Conservation (phyloP, 2,113 vertebrate species). For the Pipa parva region DNA sequence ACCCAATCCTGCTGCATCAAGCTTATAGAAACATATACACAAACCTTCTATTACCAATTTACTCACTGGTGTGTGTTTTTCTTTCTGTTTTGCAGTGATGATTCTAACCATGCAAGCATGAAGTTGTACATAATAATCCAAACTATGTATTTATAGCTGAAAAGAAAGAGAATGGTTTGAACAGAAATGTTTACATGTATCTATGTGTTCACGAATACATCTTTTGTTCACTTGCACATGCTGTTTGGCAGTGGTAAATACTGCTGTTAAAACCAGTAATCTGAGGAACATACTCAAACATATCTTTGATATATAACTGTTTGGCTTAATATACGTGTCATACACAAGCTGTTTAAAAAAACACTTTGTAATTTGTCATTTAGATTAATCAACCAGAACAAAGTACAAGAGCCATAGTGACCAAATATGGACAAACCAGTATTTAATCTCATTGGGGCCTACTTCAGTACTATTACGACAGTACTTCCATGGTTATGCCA, state of each 20-base stretch:
- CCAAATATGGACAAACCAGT: slow-evolving; percentile 67
- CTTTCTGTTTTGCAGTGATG: slow-evolving; percentile 89
- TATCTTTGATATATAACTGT: slow-evolving; percentile 38
- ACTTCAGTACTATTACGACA: too few relatives aligned
- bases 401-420: slow-evolving; percentile 73
- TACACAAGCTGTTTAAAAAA: slow-evolving; percentile 43
- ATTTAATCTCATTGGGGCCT: slow-evolving; percentile 56
- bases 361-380: slow-evolving; percentile 52
- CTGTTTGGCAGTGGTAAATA: slow-evolving; percentile 50
- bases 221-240: slow-evolving; percentile 52
- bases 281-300: slow-evolving; percentile 47
- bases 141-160: slow-evolving; percentile 93
- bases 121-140: slow-evolving; percentile 94
- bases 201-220: slow-evolving; percentile 59
- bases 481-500: slow-evolving; percentile 57
- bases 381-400: slow-evolving; percentile 60
- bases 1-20: too few relatives aligned
- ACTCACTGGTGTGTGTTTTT: slow-evolving; percentile 58
- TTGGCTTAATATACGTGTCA: slow-evolving; percentile 16
- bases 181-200: slow-evolving; percentile 74
- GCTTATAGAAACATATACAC: neutral
- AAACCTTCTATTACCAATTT: neutral
- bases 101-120: slow-evolving; percentile 92
- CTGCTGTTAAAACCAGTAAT: slow-evolving; percentile 52
- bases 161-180: slow-evolving; percentile 65